phyloP scores from a whole-genome alignment of 2,888 invertebrate species.

The Mesorhabditis spiculigera region DNA sequence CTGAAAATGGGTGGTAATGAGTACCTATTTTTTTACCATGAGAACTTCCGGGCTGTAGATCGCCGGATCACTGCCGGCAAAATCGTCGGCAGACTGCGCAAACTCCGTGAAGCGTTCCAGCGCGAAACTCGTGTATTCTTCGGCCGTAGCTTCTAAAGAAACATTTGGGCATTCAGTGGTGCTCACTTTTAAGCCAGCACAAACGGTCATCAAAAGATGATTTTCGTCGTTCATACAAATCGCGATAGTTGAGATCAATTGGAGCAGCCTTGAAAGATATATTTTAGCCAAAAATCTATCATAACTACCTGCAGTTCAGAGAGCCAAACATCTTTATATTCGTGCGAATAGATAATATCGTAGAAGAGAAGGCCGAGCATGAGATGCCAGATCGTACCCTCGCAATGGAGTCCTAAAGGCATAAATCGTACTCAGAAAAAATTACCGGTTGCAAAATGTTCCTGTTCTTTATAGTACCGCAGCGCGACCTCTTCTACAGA shows the following conservation, averaged over 20 bases:
- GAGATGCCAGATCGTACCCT: constrained; percentile 47
- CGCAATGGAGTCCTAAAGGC: constrained; percentile 32
- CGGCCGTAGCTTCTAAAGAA: constrained; percentile 9
- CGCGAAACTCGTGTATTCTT: constrained; percentile 10
- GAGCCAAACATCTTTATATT: constrained; percentile 23
- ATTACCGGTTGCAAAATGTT: constrained; percentile 32
- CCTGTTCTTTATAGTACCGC: constrained; percentile 32
- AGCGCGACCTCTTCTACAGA: constrained; percentile 45
- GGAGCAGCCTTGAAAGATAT: constrained; percentile 22
- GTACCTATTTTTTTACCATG: not conserved
- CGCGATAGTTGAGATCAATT: constrained; percentile 33
- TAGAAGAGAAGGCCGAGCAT: constrained; percentile 41
- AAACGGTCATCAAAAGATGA: constrained; percentile 30
- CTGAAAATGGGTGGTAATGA: constrained; percentile 19
- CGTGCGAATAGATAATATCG: constrained; percentile 39
- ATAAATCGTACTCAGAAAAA: constrained; percentile 4
- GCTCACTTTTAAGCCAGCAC: constrained; percentile 21
- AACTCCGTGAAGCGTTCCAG: constrained; percentile 22
- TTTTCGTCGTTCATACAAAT: constrained; percentile 22
- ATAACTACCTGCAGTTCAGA: constrained; percentile 33
- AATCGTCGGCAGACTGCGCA: constrained; percentile 16
- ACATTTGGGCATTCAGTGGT: constrained; percentile 7
- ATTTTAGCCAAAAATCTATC: constrained; percentile 1
- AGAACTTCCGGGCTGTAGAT: too few species aligned
- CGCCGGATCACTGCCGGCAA: constrained; percentile 9